Base-by-base conservation (phyloP, 2,888 invertebrate genomes). In the Aleiodes leptofemur region DNA sequence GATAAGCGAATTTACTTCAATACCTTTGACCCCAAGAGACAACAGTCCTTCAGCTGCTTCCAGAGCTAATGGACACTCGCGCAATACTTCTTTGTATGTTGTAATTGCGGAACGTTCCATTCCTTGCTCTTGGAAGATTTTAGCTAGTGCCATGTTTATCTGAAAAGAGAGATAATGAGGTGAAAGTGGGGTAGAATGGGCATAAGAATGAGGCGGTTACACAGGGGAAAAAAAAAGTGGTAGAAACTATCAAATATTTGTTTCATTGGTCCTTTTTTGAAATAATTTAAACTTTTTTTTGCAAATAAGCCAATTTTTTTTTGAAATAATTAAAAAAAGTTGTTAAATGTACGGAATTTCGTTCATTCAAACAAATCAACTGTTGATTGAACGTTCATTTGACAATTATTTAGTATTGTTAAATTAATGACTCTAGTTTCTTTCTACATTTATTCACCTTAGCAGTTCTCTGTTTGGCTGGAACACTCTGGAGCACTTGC, bases 51-150 rank as follows among this genome's bases (percentile, higher is more conserved):
- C 93, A 3, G 94, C 94, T 6, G 95, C 95, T 83, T 95, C 95
- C 74, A 96, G 83, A 0, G 96, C 94, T 86, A 95, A 90, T 0
- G 96, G 96, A 84, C 94, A 94, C 82, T 94, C 94, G 79, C 93
- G 91, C 66, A 96, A 86, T 9, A 96, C 95, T 90, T 96, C 96
- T 86, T 95, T 96, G 86, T 94, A 96, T 43, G 94, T 93, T 1
- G 93, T 91, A 69, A 94, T 93, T 0, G 95, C 95, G 14, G 94
- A 93, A 69, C 94, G 89, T 81, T 94, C 94, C 90, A 93, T 93
- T 11, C 94, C 94, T 73, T 91, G 91, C 78, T 93, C 92, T 82
- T 93, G 92, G 82, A 94, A 94, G 80, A 96, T 90, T 86, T 94
- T 93, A 5, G 94, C 96, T 71, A 96, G 87, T 11, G 95, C 93